A percentile compares a stretch with the other conserved stretches of the same genome.
These are phyloP conservation scores for Tineola bisselliella DNA, from an alignment of 2,888 invertebrate genomes.

Conservation along the genomic window DNA sequence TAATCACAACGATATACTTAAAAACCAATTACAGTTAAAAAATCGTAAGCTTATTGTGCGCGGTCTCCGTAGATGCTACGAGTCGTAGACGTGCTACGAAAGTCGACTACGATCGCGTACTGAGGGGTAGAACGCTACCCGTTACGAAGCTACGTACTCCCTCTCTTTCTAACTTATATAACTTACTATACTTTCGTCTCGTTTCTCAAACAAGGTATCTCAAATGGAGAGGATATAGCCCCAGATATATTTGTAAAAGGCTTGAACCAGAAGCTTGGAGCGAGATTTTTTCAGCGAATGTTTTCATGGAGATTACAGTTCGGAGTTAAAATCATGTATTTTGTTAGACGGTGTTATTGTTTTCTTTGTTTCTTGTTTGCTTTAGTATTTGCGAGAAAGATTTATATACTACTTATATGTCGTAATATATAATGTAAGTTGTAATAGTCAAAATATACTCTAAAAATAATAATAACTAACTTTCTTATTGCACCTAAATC, in stretches of 20 bases:
- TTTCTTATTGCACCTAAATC: too few relatives aligned
- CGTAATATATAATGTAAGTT: too few relatives aligned
- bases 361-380: background rate
- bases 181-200: slow-evolving; percentile 26
- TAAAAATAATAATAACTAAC: too few relatives aligned
- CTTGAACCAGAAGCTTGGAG: slow-evolving; percentile 37
- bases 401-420: too few relatives aligned
- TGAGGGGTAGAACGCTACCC: slow-evolving; percentile 23
- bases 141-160: slow-evolving; percentile 15
- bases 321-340: background rate
- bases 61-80: slow-evolving; percentile 5
- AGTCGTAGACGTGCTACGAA: slow-evolving; percentile 47
- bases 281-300: background rate
- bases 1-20: slow-evolving; percentile 21
- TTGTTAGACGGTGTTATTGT: background rate
- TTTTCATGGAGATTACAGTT: slow-evolving; percentile 1
- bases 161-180: slow-evolving; percentile 21
- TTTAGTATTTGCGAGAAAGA: background rate
- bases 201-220: slow-evolving; percentile 35
- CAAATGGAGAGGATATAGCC: slow-evolving; percentile 36
- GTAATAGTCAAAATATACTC: too few relatives aligned
- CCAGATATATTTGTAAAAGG: slow-evolving; percentile 40
- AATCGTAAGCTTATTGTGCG: background rate
- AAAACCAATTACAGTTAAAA: slow-evolving; percentile 17
- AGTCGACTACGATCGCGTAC: slow-evolving; percentile 37